phyloP scores from a whole-genome alignment of 1,140 invertebrate species.

The Bombus sibiricus region DNA sequence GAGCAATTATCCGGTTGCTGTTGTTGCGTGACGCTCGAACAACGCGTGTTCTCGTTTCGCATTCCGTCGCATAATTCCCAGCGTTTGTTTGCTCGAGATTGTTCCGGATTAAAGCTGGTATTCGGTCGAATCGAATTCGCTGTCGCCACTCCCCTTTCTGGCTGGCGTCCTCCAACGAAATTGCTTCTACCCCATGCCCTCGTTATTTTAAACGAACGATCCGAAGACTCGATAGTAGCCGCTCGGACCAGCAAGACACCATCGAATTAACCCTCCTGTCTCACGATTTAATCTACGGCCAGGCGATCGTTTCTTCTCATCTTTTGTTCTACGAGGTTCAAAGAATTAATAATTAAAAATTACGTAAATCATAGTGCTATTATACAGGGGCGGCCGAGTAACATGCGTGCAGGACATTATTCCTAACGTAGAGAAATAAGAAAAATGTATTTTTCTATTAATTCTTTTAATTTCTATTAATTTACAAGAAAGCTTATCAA shows the following conservation, averaged over 20 bases:
- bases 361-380: too few relatives aligned
- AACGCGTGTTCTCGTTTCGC: conserved; percentile 8
- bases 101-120: conserved; percentile 30
- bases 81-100: conserved; percentile 37
- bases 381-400: too few relatives aligned
- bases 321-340: background rate
- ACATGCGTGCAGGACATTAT: too few relatives aligned
- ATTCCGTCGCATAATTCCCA: conserved; percentile 32
- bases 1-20: conserved; percentile 25
- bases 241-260: background rate
- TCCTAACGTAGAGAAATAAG: too few relatives aligned
- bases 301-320: background rate
- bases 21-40: conserved; percentile 16
- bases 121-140: conserved; percentile 23
- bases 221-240: background rate
- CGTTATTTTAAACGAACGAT: background rate
- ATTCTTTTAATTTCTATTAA: too few relatives aligned
- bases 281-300: background rate
- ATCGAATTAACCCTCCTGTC: background rate
- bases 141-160: background rate
- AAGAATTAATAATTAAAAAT: too few relatives aligned
- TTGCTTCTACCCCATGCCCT: background rate
- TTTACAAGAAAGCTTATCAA: too few relatives aligned
- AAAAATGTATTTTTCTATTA: too few relatives aligned
- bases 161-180: background rate